These are phyloP conservation scores for Erythrolamprus reginae DNA, from an alignment of 2,113 vertebrate genomes.

Conservation along the genomic window DNA sequence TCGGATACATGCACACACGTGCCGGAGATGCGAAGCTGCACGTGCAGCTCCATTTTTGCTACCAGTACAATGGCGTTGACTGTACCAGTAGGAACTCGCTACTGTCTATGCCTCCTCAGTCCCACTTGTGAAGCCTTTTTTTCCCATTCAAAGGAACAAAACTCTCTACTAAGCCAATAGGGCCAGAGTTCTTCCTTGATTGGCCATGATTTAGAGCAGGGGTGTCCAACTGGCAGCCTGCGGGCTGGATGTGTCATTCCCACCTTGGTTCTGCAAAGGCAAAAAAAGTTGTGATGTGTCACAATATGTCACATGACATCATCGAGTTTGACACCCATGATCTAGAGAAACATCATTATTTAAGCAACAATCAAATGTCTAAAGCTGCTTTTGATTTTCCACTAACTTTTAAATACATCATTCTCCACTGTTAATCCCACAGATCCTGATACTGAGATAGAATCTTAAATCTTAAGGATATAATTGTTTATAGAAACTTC, in stretches of 20 bases:
- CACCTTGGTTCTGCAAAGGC: too few relatives aligned
- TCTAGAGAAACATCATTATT: not conserved
- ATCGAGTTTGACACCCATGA: not conserved
- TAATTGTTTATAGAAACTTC: not conserved
- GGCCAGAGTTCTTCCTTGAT: not conserved
- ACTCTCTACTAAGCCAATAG: constrained; percentile 23
- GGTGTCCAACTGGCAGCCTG: too few relatives aligned
- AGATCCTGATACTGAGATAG: not conserved
- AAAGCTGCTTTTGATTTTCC: not conserved
- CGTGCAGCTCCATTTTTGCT: too few relatives aligned
- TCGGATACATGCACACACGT: too few relatives aligned
- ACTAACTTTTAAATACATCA: constrained; percentile 19
- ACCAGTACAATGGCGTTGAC: too few relatives aligned
- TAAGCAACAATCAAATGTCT: not conserved
- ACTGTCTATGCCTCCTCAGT: not conserved
- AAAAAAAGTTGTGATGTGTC: too few relatives aligned
- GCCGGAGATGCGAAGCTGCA: too few relatives aligned
- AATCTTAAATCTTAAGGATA: not conserved
- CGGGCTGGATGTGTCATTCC: too few relatives aligned
- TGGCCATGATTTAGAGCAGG: not conserved
- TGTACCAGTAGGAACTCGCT: too few relatives aligned
- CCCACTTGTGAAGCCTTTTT: constrained; percentile 10
- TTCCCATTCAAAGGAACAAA: constrained; percentile 32
- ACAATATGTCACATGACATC: accelerated
- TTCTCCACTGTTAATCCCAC: not conserved